These are phyloP conservation scores for Cataglyphis cursor DNA, from an alignment of 2,888 invertebrate species.

Conservation along the genomic window DNA sequence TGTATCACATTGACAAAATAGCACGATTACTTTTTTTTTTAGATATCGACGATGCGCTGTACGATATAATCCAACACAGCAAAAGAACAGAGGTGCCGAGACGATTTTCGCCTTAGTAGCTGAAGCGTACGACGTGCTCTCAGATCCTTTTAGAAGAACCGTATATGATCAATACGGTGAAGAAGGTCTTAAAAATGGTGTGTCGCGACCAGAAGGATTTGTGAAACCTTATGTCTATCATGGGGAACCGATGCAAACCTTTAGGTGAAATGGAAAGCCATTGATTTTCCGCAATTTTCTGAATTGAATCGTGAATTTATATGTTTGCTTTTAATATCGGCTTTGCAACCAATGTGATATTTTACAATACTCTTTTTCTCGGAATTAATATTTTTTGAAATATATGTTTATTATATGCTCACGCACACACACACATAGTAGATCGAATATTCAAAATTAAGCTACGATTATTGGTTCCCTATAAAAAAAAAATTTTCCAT, in stretches of 20 bases:
- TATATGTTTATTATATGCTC: background rate
- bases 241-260: conserved; percentile 92
- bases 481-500: background rate
- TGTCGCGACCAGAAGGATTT: conserved; percentile 90
- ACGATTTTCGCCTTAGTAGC: conserved; percentile 90
- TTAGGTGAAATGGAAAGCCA: conserved; percentile 86
- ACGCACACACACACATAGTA: background rate
- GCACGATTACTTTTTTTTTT: conserved; percentile 36
- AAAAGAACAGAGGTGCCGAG: conserved; percentile 78
- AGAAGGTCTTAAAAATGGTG: conserved; percentile 93
- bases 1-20: conserved; percentile 7
- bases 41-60: conserved; percentile 88
- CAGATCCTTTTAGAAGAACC: conserved; percentile 90
- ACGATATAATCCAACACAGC: conserved; percentile 89
- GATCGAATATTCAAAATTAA: background rate
- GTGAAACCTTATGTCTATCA: conserved; percentile 93
- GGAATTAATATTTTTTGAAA: background rate
- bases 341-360: background rate
- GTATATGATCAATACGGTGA: conserved; percentile 97
- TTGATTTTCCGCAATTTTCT: conserved; percentile 1
- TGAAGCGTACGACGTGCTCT: conserved; percentile 93
- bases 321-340: background rate
- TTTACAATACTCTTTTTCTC: background rate
- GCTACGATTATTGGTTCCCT: background rate
- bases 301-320: conserved; percentile 10